Base-by-base conservation (phyloP, 2,888 invertebrate genomes). In the Hypomecis punctinalis region DNA sequence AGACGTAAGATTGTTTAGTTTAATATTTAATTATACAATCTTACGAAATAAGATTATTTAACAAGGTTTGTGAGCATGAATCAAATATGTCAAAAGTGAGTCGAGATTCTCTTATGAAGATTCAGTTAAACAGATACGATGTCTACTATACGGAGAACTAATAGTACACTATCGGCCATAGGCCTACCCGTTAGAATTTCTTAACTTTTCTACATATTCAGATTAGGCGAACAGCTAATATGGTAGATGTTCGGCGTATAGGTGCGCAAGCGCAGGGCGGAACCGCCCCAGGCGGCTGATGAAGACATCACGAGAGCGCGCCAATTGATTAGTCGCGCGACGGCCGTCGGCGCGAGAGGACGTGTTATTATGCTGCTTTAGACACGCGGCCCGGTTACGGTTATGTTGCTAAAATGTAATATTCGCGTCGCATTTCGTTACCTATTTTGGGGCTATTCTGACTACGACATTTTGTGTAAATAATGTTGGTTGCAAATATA, bases 301-400 rank as follows among this genome's bases (percentile, higher is more conserved):
- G 92, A 92, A 92, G 92, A 90, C 92, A 93, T 93, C 92, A 92
- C 85, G 88, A 83, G 82, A 72, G 85, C 86, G 81, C 84, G 83
- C 83, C 91, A 91, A 93, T 93, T 92, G 92, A 92, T 92, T 92
- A 91, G 91, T 87, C 85, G 89, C 92, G 92, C 89, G 89, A 89
- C 92, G 87, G 82, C 79, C 85, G 81, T 72, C 78, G 82, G 79
- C 75, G 74, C 71, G 77, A 75, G 77, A 83, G 80, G 86, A 86
- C 86, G 84, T 91, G 83, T 90, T 91, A 91, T 91, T 90, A 91
- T 89, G 85, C 83, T 88, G 90, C 85, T 84, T 90, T 91, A 87
- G 87, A 87, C 86, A 88, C 86, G 89, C 89, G 89, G 78, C 85
- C 83, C 81, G 80, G 80, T 79, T 83, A 76, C 77, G 77, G 74